Conservation (phyloP, 53 echinoderm and acorn worm genomes). For the Crossaster papposus region DNA sequence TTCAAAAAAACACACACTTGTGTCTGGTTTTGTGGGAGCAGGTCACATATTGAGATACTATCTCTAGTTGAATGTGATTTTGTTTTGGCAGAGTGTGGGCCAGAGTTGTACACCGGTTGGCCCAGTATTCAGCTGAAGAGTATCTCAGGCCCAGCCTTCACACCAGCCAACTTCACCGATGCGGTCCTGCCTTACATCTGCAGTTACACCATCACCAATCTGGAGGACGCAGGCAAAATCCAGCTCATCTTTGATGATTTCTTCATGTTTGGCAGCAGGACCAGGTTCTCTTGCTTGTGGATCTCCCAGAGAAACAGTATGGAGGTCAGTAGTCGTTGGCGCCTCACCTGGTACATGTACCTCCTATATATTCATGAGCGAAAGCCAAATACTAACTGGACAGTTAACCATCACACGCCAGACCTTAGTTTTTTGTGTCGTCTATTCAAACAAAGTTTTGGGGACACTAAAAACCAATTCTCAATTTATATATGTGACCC, state of each 20-base stretch:
- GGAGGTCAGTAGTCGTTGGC: conserved; percentile 34
- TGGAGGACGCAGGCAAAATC: conserved; percentile 31
- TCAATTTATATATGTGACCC: too few relatives aligned
- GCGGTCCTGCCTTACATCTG: conserved; percentile 50
- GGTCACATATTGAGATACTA: too few relatives aligned
- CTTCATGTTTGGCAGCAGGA: conserved; percentile 49
- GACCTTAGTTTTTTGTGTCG: too few relatives aligned
- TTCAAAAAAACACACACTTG: too few relatives aligned
- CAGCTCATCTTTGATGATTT: conserved; percentile 62
- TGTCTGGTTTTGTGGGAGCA: too few relatives aligned
- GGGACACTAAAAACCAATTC: too few relatives aligned
- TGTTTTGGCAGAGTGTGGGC: conserved; percentile 27
- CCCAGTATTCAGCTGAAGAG: conserved; percentile 11
- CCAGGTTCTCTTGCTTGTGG: conserved; percentile 11
- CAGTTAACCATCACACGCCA: too few relatives aligned
- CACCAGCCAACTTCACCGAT: conserved; percentile 45
- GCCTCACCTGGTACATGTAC: too few relatives aligned
- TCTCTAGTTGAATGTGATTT: too few relatives aligned
- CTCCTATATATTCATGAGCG: too few relatives aligned
- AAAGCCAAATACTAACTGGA: too few relatives aligned
- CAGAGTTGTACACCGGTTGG: conserved; percentile 29
- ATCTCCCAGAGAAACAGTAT: conserved; percentile 23
- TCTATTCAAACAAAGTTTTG: too few relatives aligned
- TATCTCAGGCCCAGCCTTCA: conserved; percentile 33
- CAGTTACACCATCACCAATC: conserved; percentile 53